A percentile compares a stretch with the other conserved stretches of the same genome.
phyloP scores from a whole-genome alignment of 2,888 invertebrate species.

The Coelopa pilipes region DNA sequence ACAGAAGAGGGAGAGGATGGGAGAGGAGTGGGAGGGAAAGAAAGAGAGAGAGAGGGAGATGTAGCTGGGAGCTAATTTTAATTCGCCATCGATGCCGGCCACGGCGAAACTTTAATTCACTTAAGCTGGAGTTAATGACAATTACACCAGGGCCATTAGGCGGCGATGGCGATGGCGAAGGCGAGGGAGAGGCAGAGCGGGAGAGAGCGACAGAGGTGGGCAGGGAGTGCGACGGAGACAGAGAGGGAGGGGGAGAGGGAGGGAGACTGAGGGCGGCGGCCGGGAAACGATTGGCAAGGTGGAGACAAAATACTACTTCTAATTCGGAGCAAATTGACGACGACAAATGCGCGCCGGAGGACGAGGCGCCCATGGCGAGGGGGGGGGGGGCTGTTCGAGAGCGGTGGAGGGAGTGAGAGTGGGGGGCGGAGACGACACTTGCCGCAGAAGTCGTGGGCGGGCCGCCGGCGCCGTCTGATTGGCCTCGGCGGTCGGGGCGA shows the following conservation, averaged over 20 bases:
- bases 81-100: no score
- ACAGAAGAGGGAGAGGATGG: neutral
- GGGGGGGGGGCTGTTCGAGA: neutral
- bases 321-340: neutral
- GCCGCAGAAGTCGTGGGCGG: neutral
- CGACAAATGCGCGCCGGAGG: neutral
- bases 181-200: no score
- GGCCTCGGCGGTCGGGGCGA: conserved; percentile 18
- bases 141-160: neutral
- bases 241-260: no score
- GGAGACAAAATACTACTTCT: neutral
- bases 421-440: neutral
- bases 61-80: no score
- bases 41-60: no score
- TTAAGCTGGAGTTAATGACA: conserved; percentile 16
- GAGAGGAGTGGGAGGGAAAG: neutral
- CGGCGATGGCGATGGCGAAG: no score
- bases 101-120: conserved; percentile 13
- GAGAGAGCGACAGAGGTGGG: no score
- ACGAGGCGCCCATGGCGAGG: neutral
- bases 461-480: neutral
- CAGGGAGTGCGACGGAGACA: no score
- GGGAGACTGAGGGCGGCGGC: no score
- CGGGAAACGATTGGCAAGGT: no score
- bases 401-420: neutral